phyloP scores from a whole-genome alignment of 2,797 vertebrate species.

The Arrhamphus sclerolepis region DNA sequence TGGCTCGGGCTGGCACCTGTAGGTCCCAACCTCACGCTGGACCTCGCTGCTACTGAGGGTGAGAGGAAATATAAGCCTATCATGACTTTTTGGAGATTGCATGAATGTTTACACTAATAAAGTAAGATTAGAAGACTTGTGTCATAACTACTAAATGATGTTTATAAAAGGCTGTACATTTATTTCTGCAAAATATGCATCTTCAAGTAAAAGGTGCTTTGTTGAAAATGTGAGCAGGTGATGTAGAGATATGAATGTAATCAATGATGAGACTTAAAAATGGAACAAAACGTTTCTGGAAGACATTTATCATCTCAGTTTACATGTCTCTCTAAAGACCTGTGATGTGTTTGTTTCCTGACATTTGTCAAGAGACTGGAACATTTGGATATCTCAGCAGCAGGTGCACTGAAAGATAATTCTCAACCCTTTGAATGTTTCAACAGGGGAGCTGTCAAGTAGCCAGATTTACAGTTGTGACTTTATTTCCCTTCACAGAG shows the following conservation, averaged over 20 bases:
- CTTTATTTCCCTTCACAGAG: conserved; percentile 50
- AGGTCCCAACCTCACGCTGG: conserved; percentile 73
- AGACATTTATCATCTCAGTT: conserved; percentile 8
- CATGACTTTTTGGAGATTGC: no score
- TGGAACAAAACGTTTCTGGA: not conserved
- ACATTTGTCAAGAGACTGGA: conserved; percentile 8
- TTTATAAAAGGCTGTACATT: not conserved
- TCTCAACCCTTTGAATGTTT: conserved; percentile 28
- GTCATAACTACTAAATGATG: no score
- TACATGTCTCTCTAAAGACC: conserved; percentile 22
- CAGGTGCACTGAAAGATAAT: conserved; percentile 35
- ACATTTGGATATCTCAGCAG: conserved; percentile 52
- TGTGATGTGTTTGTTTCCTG: conserved; percentile 29
- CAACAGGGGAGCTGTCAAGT: conserved; percentile 35
- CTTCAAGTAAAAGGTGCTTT: not conserved
- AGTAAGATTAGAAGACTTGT: no score
- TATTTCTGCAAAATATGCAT: not conserved
- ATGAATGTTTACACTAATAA: not conserved
- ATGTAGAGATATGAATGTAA: conserved; percentile 1
- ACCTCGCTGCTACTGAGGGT: conserved; percentile 76
- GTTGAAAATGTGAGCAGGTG: not conserved
- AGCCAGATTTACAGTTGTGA: conserved; percentile 52
- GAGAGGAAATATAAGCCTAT: conserved; percentile 24
- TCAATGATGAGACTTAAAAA: not conserved
- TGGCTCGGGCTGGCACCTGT: conserved; percentile 89